Evolutionary conservation across 2,888 invertebrate species (phyloP).

Genomic region (Chromoteleia sp.): DNA sequence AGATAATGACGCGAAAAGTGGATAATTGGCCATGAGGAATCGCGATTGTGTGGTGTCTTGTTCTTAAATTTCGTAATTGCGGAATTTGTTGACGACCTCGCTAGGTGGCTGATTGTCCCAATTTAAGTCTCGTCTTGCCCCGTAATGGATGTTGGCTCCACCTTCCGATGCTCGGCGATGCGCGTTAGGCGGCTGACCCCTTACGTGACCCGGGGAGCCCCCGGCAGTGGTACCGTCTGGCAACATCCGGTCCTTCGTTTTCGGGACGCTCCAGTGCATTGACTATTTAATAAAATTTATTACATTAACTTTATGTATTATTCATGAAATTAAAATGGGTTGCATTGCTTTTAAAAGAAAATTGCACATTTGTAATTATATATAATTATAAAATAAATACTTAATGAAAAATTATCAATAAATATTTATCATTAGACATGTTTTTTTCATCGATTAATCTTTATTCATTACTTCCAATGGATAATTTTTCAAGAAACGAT

Average conservation of each 20-base stretch:
- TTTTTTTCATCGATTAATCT: too few relatives aligned
- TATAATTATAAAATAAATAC: too few relatives aligned
- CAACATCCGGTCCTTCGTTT: constrained; percentile 95
- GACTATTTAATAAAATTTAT: constrained; percentile 86
- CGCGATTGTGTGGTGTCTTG: constrained; percentile 11
- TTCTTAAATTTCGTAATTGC: constrained; percentile 95
- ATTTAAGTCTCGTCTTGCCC: constrained; percentile 85
- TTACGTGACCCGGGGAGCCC: constrained; percentile 86
- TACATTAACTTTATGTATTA: not conserved
- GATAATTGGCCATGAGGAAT: constrained; percentile 64
- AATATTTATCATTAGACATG: too few relatives aligned
- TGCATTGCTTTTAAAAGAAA: too few relatives aligned
- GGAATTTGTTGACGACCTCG: constrained; percentile 94
- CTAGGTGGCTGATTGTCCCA: constrained; percentile 91
- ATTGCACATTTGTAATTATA: too few relatives aligned
- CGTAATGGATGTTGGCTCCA: constrained; percentile 91
- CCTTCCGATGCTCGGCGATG: constrained; percentile 93
- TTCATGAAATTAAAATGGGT: too few relatives aligned
- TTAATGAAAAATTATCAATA: too few relatives aligned
- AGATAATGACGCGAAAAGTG: constrained; percentile 43
- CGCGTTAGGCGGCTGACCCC: constrained; percentile 86
- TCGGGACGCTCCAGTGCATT: constrained; percentile 96
- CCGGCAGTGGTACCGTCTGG: constrained; percentile 85
- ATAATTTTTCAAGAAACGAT: too few relatives aligned
- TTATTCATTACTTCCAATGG: too few relatives aligned